Percentiles rank a stretch among this genome's conserved stretches.
Conservation (phyloP, 2,797 vertebrate species). For the Peromyscus nudipes region DNA sequence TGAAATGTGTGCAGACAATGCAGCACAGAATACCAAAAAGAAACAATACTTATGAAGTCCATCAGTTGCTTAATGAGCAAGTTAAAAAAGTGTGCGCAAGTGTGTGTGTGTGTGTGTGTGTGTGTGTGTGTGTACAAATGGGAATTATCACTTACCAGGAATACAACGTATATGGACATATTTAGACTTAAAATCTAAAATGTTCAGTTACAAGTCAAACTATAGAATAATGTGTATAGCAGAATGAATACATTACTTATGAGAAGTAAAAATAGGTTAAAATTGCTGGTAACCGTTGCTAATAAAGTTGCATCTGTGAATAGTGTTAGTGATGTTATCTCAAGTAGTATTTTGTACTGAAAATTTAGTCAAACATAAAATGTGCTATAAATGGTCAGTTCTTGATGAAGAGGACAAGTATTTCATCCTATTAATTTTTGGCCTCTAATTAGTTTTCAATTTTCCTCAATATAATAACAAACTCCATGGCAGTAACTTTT, state of each 20-base stretch:
- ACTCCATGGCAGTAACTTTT: neutral
- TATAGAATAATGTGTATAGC: neutral
- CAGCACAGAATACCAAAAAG: neutral
- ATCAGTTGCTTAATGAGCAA: neutral
- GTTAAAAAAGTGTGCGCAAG: neutral
- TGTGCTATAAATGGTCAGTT: neutral
- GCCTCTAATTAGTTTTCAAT: conserved; percentile 13
- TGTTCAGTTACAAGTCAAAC: neutral
- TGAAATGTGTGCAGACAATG: neutral
- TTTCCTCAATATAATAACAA: neutral
- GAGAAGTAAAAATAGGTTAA: neutral
- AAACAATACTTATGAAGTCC: neutral
- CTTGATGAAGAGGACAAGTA: neutral
- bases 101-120: neutral
- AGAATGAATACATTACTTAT: neutral
- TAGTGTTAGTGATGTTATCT: neutral
- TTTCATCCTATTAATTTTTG: conserved; percentile 25
- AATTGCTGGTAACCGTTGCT: neutral
- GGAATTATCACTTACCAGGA: neutral
- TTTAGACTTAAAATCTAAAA: neutral
- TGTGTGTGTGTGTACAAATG: neutral
- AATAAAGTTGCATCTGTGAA: neutral
- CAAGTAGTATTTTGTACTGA: conserved; percentile 45
- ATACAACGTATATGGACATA: neutral
- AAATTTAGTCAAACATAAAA: conserved; percentile 2